Percentiles rank a stretch among this genome's conserved stretches.
Evolutionary conservation across 2,113 vertebrate genomes (phyloP).

Genomic region (Accipiter virgatus): DNA sequence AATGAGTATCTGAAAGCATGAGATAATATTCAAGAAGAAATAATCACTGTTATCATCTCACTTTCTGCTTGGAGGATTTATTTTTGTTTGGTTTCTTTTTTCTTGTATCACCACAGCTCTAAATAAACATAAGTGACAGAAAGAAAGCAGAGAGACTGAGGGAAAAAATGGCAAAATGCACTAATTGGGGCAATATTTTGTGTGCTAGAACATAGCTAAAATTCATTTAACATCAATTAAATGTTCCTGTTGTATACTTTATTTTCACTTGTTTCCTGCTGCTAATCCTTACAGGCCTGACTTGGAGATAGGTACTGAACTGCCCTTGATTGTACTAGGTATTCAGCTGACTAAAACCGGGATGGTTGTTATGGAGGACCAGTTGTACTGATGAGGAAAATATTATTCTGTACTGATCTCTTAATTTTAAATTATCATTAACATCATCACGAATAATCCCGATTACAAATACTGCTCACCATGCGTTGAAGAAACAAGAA

Average conservation of each 20-base stretch:
- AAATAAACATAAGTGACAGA: not conserved
- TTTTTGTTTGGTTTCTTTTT: not conserved
- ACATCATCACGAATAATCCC: not conserved
- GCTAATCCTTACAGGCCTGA: not conserved
- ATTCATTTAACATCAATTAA: not conserved
- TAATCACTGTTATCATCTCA: not conserved
- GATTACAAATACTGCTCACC: not conserved
- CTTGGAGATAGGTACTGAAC: not conserved
- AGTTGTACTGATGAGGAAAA: not conserved
- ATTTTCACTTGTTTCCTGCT: not conserved
- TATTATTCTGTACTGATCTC: not conserved
- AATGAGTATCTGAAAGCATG: not conserved
- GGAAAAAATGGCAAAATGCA: not conserved
- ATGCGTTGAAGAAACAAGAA: not conserved
- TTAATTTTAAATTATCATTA: not conserved
- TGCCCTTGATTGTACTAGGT: not conserved
- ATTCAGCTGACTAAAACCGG: not conserved
- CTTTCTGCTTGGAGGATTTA: not conserved
- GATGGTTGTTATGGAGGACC: not conserved
- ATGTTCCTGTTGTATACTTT: not conserved
- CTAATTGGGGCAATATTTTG: not conserved
- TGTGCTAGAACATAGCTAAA: not conserved
- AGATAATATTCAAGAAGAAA: not conserved
- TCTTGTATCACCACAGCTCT: not conserved
- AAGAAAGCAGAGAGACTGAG: not conserved